phyloP scores from a whole-genome alignment of 1,140 invertebrate genomes.

The Drosophila nigrodunni region DNA sequence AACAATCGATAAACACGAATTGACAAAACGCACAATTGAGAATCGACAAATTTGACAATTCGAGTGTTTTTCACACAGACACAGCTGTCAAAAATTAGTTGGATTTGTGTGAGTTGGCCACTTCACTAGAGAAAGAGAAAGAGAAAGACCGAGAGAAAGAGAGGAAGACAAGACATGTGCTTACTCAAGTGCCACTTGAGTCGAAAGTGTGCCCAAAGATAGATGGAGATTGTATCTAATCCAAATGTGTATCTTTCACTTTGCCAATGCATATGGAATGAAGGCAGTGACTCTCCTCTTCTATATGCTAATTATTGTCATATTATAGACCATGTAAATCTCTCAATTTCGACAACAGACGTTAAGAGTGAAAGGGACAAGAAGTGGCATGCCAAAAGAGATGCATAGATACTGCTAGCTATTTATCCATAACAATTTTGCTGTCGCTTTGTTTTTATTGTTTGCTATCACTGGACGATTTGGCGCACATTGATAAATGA shows the following conservation, averaged over 20 bases:
- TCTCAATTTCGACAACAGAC: conserved; percentile 1
- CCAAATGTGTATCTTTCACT: conserved; percentile 31
- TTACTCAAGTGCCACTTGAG: conserved; percentile 8
- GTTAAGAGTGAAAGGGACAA: background rate
- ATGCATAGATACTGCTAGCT: background rate
- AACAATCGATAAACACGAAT: background rate
- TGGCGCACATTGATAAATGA: conserved; percentile 77
- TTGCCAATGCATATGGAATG: conserved; percentile 31
- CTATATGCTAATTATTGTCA: conserved; percentile 32
- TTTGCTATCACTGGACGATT: conserved; percentile 70
- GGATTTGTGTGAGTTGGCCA: conserved; percentile 16
- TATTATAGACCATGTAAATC: conserved; percentile 23
- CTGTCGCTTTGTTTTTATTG: conserved; percentile 69
- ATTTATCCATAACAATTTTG: conserved; percentile 12
- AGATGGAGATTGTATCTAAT: conserved; percentile 21
- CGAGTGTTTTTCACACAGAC: background rate
- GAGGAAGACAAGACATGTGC: background rate
- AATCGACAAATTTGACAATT: conserved; percentile 4
- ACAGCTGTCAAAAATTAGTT: conserved; percentile 41
- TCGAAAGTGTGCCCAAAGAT: background rate
- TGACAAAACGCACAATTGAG: background rate
- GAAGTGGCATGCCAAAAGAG: background rate
- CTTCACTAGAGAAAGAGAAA: conserved; percentile 7
- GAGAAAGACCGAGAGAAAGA: background rate
- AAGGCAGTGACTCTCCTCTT: background rate